Conservation (phyloP, 2,113 vertebrate species). For the Gallinago undulata region DNA sequence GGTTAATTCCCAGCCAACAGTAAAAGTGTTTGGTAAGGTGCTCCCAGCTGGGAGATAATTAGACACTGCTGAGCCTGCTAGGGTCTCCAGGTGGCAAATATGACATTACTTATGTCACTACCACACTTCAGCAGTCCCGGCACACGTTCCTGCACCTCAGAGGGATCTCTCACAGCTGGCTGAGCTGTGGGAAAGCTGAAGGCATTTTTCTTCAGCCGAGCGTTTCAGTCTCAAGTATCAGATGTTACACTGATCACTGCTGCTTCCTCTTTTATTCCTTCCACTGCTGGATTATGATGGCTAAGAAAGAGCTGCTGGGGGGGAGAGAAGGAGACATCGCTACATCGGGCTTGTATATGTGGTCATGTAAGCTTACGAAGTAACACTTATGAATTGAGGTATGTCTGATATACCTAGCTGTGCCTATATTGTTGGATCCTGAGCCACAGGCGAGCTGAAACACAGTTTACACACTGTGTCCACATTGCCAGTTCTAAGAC, state of each 20-base stretch:
- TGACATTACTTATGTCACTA: not conserved
- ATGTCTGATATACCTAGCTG: not conserved
- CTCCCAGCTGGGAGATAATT: slow-evolving; percentile 4
- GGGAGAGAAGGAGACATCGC: not conserved
- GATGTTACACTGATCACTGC: accelerated
- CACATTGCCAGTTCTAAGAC: not conserved
- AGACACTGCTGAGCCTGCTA: not conserved
- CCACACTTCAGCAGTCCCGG: not conserved
- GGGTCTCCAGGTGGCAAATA: not conserved
- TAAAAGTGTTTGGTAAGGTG: not conserved
- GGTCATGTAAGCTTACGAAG: not conserved
- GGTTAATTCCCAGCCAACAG: not conserved
- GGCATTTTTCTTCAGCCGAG: not conserved
- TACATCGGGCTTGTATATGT: not conserved
- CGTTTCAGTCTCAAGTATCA: not conserved
- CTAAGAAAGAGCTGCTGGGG: not conserved
- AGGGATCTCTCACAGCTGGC: not conserved
- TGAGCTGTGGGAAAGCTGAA: slow-evolving; percentile 2
- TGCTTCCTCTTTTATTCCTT: not conserved
- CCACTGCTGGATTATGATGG: not conserved
- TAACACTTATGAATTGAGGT: not conserved
- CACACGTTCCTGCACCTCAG: not conserved
- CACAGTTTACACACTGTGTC: too few species aligned
- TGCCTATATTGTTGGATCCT: not conserved
- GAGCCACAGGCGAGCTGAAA: not conserved